phyloP scores from a whole-genome alignment of 92 coral and sea anemone species.

The Umimayanthus kanabou region DNA sequence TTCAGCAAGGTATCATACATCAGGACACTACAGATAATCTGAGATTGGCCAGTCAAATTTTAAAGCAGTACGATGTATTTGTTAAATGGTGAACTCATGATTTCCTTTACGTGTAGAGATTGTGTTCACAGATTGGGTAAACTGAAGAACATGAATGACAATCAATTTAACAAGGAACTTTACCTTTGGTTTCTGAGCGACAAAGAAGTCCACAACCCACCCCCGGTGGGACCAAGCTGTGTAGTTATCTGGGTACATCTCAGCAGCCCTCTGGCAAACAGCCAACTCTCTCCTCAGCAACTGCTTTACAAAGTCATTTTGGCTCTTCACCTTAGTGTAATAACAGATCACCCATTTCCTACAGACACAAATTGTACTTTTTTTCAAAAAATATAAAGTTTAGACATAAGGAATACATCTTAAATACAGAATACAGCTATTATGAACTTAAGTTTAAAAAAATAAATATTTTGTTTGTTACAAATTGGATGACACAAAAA shows the following conservation, averaged over 20 bases:
- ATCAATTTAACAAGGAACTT: neutral
- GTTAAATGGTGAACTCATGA: no score
- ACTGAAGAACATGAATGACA: no score
- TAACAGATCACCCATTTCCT: constrained; percentile 87
- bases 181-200: constrained; percentile 58
- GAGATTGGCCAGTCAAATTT: neutral
- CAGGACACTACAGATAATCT: neutral
- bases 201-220: constrained; percentile 79
- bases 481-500: no score
- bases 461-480: no score
- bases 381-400: no score
- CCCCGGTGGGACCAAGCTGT: constrained; percentile 90
- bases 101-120: no score
- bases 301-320: constrained; percentile 45
- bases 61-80: no score
- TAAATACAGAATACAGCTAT: no score
- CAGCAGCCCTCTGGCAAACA: constrained; percentile 71
- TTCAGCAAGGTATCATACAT: neutral
- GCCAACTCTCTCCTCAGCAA: constrained; percentile 71
- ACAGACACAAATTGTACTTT: neutral
- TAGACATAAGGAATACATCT: neutral
- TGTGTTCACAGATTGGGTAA: no score
- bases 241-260: constrained; percentile 84
- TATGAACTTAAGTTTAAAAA: no score
- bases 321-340: constrained; percentile 58